Conservation (phyloP, 2,113 vertebrate genomes). For the Chloebia gouldiae region DNA sequence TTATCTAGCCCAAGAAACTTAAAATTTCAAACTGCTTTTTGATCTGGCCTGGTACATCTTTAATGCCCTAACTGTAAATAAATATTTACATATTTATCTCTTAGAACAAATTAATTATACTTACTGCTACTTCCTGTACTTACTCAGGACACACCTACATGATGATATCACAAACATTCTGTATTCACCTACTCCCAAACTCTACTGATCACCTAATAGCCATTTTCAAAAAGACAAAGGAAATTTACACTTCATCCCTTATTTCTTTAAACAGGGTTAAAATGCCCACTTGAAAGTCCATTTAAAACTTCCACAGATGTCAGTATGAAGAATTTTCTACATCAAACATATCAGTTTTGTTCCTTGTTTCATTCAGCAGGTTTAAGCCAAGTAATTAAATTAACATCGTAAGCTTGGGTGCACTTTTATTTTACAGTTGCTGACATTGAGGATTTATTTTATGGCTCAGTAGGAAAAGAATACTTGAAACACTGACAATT, state of each 20-base stretch:
- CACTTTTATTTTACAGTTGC: not conserved
- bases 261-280: not conserved
- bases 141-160: not conserved
- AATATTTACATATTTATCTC: not conserved
- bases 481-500: not conserved
- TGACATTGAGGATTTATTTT: not conserved
- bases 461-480: not conserved
- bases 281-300: not conserved
- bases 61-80: not conserved
- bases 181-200: not conserved
- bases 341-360: not conserved
- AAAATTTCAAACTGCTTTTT: not conserved
- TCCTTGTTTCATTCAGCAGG: not conserved
- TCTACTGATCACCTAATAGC: not conserved
- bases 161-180: not conserved
- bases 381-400: not conserved
- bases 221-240: not conserved
- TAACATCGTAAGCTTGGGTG: not conserved
- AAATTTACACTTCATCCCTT: not conserved
- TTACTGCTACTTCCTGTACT: not conserved
- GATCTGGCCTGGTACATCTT: not conserved
- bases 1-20: not conserved
- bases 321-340: not conserved
- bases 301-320: not conserved
- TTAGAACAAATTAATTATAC: not conserved